Evolutionary conservation across 2,113 vertebrate species (phyloP).

Genomic region (Laticauda colubrina): DNA sequence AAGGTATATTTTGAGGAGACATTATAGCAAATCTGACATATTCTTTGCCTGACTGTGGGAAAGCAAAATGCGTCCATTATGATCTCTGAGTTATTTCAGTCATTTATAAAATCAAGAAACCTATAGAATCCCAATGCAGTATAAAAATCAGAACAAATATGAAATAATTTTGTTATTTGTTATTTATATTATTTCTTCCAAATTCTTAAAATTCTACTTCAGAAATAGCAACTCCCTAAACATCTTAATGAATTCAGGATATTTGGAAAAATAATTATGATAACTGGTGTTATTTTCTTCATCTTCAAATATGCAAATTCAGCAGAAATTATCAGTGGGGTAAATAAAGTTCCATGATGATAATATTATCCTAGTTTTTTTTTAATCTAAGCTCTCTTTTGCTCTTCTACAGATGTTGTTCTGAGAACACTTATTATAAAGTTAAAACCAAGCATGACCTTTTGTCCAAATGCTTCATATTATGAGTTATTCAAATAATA

Average conservation of each 20-base stretch:
- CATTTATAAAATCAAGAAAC: conserved; percentile 1
- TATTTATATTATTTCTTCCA: not conserved
- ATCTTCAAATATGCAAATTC: not conserved
- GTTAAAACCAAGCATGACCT: not conserved
- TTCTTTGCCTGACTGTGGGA: not conserved
- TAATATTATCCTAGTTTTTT: not conserved
- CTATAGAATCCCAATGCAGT: conserved; percentile 4
- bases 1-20: not conserved
- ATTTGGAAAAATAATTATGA: not conserved
- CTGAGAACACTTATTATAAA: not conserved
- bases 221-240: not conserved
- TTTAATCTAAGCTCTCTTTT: not conserved
- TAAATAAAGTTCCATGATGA: not conserved
- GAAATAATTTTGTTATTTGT: conserved; percentile 40
- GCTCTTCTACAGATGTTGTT: not conserved
- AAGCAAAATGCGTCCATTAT: conserved; percentile 6
- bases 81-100: not conserved
- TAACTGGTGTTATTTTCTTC: not conserved
- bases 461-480: not conserved
- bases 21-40: conserved; percentile 14
- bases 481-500: not conserved
- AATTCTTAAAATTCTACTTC: not conserved
- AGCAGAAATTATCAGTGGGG: not conserved
- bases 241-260: not conserved
- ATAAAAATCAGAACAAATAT: conserved; percentile 34